Evolutionary conservation across 2,888 invertebrate genomes (phyloP), one percentile per base, ranked within the genome.

Genomic region (Schizotus pectinicornis): DNA sequence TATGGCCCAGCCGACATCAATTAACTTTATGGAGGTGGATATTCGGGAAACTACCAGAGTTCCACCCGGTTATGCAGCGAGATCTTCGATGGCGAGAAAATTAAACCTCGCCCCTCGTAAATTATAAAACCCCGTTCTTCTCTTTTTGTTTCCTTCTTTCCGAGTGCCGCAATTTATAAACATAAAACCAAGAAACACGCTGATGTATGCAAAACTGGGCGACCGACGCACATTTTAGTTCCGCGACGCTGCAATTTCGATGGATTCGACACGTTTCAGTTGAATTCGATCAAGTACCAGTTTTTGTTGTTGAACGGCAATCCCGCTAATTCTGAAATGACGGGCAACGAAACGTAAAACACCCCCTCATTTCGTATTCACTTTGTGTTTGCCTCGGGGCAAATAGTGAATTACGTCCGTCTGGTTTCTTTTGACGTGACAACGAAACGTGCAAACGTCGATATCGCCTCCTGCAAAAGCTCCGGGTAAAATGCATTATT

Each of bases 311-410:
- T 53, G 45, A 45, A 46, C 45, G 45, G 30, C 53, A 53, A 45
- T 45, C 38, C 45, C 32, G 38, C 51, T 51, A 56, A 56, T 56
- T 56, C 51, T 41, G 46, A 45, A 56, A 51, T 49, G 51, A 56
- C 42, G 46, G 38, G 51, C 32, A 50, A 50, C 50, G 46, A 46
- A 56, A 56, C 41, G 47, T 51, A 56, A 51, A 56, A 35, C 7
- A 32, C 38, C 56, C 51, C 37, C 51, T 56, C 49, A 56, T 56
- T 43, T 51, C n/a, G 42, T 51, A 56, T 56, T 56, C 56, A 56
- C 56, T 56, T 51, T 56, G 56, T 56, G 56, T 56, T 53, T 53
- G 45, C 13, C 34, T 37, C 53, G 45, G 37, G 14, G 45, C 39
- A 53, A 53, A 53, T 53, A 45, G 53, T 32, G 37, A 43, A 52